phyloP scores from a whole-genome alignment of 2,113 vertebrate species.

The Hippocampus guttulatus region DNA sequence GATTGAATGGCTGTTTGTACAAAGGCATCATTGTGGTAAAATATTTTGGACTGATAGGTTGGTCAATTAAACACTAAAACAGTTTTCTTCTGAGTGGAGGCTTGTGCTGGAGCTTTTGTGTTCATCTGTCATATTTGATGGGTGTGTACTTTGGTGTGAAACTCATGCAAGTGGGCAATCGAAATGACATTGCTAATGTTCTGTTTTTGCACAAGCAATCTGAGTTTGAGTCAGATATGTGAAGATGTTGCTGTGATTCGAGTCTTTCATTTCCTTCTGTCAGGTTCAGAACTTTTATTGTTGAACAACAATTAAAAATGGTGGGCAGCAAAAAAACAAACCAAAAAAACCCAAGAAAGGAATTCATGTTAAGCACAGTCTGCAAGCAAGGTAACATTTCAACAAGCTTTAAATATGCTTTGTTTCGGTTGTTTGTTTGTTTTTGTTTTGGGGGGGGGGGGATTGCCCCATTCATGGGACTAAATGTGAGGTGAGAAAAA shows the following conservation, averaged over 20 bases:
- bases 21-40: background rate
- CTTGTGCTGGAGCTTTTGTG: background rate
- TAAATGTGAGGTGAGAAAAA: background rate
- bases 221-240: background rate
- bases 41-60: background rate
- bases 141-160: background rate
- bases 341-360: background rate
- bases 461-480: background rate
- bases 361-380: background rate
- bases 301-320: background rate
- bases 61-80: background rate
- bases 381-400: background rate
- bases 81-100: background rate
- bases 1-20: background rate
- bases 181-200: background rate
- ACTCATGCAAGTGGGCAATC: background rate
- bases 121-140: background rate
- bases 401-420: background rate
- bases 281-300: background rate
- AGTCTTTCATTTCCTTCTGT: background rate
- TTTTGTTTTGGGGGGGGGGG: background rate
- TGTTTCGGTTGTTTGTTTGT: background rate
- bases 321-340: background rate
- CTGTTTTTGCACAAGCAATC: background rate
- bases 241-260: background rate